Base-by-base conservation (phyloP, 2,888 invertebrate species). In the Drosophila kanekoi region DNA sequence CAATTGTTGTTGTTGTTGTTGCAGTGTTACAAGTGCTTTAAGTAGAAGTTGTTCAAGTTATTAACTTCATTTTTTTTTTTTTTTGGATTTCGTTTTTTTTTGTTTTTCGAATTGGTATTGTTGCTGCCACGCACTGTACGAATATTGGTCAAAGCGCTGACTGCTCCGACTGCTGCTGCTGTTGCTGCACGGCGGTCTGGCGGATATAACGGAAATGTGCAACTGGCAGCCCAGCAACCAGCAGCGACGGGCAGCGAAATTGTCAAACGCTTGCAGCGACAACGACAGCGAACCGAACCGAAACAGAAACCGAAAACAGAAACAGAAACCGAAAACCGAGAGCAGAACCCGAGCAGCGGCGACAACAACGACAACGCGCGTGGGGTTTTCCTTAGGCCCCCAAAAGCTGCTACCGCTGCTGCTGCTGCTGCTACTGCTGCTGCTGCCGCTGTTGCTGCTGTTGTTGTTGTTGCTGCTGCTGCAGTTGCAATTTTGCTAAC, bases 131-230 rank as follows among this genome's bases (percentile, higher is more conserved):
- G 75, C 72, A 59, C 51, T 61, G 49, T 64, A 40, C 65, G 65
- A 51, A 32, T 18, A 28, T 38, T 57, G 47, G 43, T 20, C 44
- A 33, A 57, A 43, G 59, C 47, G 68, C 44, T 47, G 44, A 41
- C 41, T 43, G 49, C 37, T 51, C 23, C 37, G 23, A 51, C 52
- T 73, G 51, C 54, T 58, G 53, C 54, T 70, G 65, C 60, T 48
- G 58, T 56, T 77, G 76, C 70, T 81, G 79, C 78, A 75, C 72
- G 78, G 78, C 81, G 61, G 76, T 81, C 79, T 81, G 87, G 71
- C 85, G 82, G 79, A 81, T 81, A 87, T 83, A 83, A 83, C 83
- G 83, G 83, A 83, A 83, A 83, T 83, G 87, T 87, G 83, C 87
- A 83, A 83, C 87, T 83, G 87, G 85, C 87, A 79, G 79, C 62